These are phyloP conservation scores for Muntiacus muntjak DNA, from an alignment of 2,113 vertebrate genomes.

Conservation along the genomic window DNA sequence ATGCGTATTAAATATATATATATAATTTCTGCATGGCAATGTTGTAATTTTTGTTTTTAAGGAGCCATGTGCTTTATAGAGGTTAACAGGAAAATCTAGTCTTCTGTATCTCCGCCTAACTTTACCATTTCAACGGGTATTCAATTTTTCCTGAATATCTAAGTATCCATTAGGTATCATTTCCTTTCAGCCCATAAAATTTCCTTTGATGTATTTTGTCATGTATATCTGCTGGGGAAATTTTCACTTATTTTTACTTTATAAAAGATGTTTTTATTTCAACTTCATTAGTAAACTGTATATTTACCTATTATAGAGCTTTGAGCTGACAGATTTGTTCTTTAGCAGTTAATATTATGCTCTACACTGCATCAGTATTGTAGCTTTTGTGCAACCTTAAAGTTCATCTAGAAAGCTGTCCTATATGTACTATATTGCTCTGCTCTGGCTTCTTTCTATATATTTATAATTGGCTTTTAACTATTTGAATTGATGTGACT, in stretches of 20 bases:
- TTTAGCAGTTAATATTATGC: background rate
- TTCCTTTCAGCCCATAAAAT: background rate
- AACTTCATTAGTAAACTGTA: background rate
- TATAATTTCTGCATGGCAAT: background rate
- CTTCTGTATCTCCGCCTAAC: background rate
- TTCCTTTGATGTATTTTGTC: background rate
- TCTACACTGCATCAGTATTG: background rate
- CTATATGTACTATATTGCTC: background rate
- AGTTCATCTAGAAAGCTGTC: background rate
- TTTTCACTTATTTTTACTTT: background rate
- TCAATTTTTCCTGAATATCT: background rate
- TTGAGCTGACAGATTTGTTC: background rate
- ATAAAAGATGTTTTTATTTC: background rate
- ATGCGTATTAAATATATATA: background rate
- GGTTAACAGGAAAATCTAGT: background rate
- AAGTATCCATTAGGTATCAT: too few species aligned
- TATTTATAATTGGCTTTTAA: background rate
- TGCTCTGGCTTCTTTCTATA: background rate
- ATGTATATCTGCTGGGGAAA: background rate
- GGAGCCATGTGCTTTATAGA: background rate
- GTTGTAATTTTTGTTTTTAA: background rate
- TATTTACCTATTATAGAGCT: background rate
- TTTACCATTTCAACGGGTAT: background rate
- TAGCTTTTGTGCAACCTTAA: background rate
- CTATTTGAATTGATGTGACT: background rate